Evolutionary conservation across 1,140 invertebrate species (phyloP).

Genomic region (Ylistrum balloti): DNA sequence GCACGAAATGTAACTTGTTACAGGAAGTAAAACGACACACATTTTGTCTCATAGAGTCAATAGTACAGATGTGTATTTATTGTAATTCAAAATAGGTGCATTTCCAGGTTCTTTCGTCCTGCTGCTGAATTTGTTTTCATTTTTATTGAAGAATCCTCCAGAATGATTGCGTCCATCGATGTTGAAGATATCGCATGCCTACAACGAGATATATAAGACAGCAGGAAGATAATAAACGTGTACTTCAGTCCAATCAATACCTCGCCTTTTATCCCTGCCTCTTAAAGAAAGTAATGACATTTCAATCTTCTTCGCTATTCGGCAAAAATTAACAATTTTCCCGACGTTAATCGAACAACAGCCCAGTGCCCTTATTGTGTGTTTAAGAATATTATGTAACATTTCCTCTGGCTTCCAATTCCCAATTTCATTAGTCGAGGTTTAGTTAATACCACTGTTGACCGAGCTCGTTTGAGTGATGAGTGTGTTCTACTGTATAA

Average conservation of each 20-base stretch:
- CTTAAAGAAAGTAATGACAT: slow-evolving; percentile 29
- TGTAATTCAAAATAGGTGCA: neutral
- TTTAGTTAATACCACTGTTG: neutral
- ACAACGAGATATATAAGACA: neutral
- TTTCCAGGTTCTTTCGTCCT: neutral
- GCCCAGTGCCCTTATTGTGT: slow-evolving; percentile 4
- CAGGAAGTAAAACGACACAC: too few relatives aligned
- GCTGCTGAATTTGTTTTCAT: neutral
- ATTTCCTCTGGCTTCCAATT: neutral
- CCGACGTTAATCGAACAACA: slow-evolving; percentile 22
- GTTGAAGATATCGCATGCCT: slow-evolving; percentile 8
- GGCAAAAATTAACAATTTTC: slow-evolving; percentile 20
- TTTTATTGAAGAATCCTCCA: neutral
- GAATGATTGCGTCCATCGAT: neutral
- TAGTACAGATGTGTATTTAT: too few relatives aligned
- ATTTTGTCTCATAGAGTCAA: too few relatives aligned
- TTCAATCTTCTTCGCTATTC: slow-evolving; percentile 16
- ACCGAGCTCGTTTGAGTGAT: neutral
- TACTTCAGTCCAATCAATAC: neutral
- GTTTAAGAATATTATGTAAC: slow-evolving; percentile 12
- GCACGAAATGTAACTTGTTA: too few relatives aligned
- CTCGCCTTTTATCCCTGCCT: neutral
- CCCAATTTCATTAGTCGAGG: neutral
- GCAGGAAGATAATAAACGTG: neutral
- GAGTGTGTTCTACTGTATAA: neutral